Conservation (phyloP, 2,888 invertebrate species). For the Troilus luridus region DNA sequence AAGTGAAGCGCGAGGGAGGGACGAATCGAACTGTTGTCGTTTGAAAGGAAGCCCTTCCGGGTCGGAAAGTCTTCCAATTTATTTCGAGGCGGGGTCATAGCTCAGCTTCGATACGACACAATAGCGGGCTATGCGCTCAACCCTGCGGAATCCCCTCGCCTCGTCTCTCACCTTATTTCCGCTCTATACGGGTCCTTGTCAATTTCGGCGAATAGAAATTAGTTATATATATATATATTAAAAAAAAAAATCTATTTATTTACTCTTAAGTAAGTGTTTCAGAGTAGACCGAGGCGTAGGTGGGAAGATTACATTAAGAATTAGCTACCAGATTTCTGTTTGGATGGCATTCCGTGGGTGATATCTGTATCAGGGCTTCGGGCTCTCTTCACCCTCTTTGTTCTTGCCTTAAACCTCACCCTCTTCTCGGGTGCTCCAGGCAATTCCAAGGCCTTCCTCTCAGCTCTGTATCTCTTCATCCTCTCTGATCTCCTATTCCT, state of each 20-base stretch:
- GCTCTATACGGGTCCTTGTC: background rate
- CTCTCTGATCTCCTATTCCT: no score
- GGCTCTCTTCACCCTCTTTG: no score
- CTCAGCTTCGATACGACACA: constrained; percentile 25
- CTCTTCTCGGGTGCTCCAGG: no score
- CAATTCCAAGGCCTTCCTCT: no score
- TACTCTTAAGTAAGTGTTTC: no score
- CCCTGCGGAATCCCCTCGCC: constrained; percentile 23
- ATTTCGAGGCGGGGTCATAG: constrained; percentile 37
- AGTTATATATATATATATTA: background rate
- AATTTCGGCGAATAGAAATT: background rate
- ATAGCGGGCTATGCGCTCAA: constrained; percentile 28
- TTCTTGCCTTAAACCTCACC: no score
- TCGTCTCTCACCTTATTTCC: constrained; percentile 20
- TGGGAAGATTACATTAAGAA: no score
- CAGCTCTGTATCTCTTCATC: no score
- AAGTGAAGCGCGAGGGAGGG: constrained; percentile 46
- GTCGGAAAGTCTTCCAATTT: constrained; percentile 49
- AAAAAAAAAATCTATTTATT: background rate
- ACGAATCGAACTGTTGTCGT: constrained; percentile 43
- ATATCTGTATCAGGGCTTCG: no score
- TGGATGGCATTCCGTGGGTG: no score
- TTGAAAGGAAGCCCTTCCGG: constrained; percentile 40
- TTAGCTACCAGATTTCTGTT: no score
- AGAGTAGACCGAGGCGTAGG: no score